Conservation (phyloP, 2,888 invertebrate genomes). For the Lingula anatina region DNA sequence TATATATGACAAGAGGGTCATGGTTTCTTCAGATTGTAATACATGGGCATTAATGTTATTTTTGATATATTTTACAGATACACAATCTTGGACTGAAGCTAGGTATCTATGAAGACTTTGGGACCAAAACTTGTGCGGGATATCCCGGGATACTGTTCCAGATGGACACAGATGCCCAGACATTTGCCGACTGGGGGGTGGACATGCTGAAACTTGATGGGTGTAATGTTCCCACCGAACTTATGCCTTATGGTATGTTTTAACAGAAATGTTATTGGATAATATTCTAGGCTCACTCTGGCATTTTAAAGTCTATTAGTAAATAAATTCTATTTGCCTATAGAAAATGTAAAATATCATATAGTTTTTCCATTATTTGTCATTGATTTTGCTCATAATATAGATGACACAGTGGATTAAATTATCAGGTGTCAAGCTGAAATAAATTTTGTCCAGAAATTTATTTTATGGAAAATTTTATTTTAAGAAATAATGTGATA, state of each 20-base stretch:
- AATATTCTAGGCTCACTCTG: too few relatives aligned
- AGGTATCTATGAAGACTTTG: conserved; percentile 96
- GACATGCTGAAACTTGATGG: conserved; percentile 97
- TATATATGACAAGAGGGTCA: too few relatives aligned
- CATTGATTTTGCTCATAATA: neutral
- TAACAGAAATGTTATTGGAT: neutral
- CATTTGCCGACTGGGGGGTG: conserved; percentile 89
- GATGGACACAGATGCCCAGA: conserved; percentile 79
- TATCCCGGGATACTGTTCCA: conserved; percentile 90
- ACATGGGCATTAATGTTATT: too few relatives aligned
- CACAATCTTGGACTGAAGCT: conserved; percentile 72
- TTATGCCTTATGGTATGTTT: conserved; percentile 46
- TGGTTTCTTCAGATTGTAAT: too few relatives aligned
- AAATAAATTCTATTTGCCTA: too few relatives aligned
- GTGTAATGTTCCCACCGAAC: conserved; percentile 79
- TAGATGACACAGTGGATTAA: neutral
- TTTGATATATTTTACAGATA: too few relatives aligned
- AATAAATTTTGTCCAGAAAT: neutral
- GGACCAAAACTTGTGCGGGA: conserved; percentile 94
- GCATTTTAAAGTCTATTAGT: too few relatives aligned
- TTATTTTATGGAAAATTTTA: too few relatives aligned
- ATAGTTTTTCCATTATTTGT: neutral
- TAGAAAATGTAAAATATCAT: too few relatives aligned
- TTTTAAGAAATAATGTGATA: too few relatives aligned
- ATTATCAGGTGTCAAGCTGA: neutral